These are phyloP conservation scores for Orgyia antiqua DNA, from an alignment of 2,888 invertebrate genomes.

Conservation along the genomic window DNA sequence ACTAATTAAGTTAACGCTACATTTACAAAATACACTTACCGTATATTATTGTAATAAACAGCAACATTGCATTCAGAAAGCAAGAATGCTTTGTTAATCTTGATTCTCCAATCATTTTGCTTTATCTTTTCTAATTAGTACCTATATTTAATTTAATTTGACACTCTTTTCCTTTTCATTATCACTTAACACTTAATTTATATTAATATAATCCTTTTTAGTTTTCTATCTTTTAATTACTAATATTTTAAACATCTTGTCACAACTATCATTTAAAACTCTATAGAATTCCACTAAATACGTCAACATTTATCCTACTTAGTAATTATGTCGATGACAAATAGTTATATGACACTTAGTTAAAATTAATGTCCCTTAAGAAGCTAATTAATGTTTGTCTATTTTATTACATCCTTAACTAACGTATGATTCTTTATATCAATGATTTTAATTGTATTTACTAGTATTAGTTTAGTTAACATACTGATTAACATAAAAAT, in stretches of 20 bases:
- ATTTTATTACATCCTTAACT: slow-evolving; percentile 52
- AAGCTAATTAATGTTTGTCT: slow-evolving; percentile 39
- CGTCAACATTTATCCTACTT: slow-evolving; percentile 57
- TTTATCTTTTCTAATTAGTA: slow-evolving; percentile 24
- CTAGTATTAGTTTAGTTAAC: slow-evolving; percentile 46
- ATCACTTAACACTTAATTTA: slow-evolving; percentile 47
- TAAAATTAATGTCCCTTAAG: slow-evolving; percentile 55
- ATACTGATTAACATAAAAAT: too few species aligned
- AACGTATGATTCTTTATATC: slow-evolving; percentile 40
- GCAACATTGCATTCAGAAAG: slow-evolving; percentile 58
- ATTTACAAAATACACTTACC: slow-evolving; percentile 51
- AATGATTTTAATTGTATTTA: slow-evolving; percentile 37
- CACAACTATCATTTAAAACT: slow-evolving; percentile 47
- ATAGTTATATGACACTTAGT: slow-evolving; percentile 58
- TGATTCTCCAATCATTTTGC: slow-evolving; percentile 57
- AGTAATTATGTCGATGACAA: slow-evolving; percentile 68
- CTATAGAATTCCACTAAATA: slow-evolving; percentile 53
- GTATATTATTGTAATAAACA: slow-evolving; percentile 64
- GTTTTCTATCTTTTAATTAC: slow-evolving; percentile 34
- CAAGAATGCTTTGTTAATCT: slow-evolving; percentile 61
- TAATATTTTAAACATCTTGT: slow-evolving; percentile 41
- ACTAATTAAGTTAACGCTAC: slow-evolving; percentile 30
- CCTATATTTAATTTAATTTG: slow-evolving; percentile 40
- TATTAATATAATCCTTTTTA: too few species aligned
- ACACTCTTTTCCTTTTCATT: slow-evolving; percentile 58